phyloP scores from a whole-genome alignment of 2,888 invertebrate genomes.

The Mycalesis mineus region DNA sequence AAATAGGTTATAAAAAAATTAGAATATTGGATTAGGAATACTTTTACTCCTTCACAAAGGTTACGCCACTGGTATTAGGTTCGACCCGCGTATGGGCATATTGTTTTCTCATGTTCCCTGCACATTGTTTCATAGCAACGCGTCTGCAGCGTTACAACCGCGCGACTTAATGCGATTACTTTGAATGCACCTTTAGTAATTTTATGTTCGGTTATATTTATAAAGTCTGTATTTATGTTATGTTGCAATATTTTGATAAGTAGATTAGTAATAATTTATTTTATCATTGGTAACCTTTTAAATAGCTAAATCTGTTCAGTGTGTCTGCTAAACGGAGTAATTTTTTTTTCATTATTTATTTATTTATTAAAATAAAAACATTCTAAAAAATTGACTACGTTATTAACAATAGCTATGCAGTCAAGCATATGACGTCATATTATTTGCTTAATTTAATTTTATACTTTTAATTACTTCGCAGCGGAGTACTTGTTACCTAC shows the following conservation, averaged over 20 bases:
- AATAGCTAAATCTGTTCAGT: not conserved
- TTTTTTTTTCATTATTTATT: no score
- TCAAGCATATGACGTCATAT: conserved; percentile 12
- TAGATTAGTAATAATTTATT: not conserved
- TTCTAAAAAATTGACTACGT: not conserved
- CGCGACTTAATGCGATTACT: conserved; percentile 3
- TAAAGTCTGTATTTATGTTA: not conserved
- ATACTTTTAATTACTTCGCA: conserved; percentile 16
- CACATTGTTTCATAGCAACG: no score
- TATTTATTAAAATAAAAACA: no score
- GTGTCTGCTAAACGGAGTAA: conserved; percentile 12
- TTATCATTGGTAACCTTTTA: not conserved
- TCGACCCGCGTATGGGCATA: no score
- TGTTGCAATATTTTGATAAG: not conserved
- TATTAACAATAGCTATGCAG: conserved; percentile 13
- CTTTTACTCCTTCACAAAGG: no score
- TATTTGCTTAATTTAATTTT: conserved; percentile 3
- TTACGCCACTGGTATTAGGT: no score
- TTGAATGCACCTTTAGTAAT: conserved; percentile 9
- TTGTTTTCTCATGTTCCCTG: no score
- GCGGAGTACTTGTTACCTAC: conserved; percentile 16
- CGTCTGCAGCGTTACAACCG: no score
- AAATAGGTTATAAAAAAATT: no score
- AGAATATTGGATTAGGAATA: no score
- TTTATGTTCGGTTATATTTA: conserved; percentile 5